Conservation (phyloP, 2,797 vertebrate species). For the Pseudomugil gertrudae region DNA sequence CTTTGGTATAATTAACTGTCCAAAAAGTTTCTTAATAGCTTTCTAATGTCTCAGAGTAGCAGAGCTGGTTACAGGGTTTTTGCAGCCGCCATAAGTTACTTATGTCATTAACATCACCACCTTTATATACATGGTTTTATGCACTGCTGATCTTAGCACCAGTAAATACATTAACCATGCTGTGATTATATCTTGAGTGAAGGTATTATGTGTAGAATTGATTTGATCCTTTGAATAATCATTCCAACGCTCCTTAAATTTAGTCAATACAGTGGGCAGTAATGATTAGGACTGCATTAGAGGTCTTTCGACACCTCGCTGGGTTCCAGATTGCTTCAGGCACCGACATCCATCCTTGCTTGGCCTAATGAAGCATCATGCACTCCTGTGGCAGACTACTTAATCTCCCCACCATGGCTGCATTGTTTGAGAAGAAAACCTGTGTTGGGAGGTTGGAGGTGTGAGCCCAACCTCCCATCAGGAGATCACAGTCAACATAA, state of each 20-base stretch:
- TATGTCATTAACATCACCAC: conserved; percentile 48
- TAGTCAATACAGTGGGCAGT: conserved; percentile 71
- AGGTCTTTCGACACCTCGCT: conserved; percentile 58
- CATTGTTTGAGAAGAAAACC: conserved; percentile 56
- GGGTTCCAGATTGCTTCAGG: conserved; percentile 64
- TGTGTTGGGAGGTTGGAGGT: conserved; percentile 56
- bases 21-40: conserved; percentile 25
- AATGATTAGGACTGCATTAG: conserved; percentile 70
- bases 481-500: conserved; percentile 49
- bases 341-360: conserved; percentile 67
- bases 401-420: conserved; percentile 64
- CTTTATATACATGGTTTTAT: conserved; percentile 43
- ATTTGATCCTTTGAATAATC: conserved; percentile 73
- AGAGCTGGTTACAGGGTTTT: conserved; percentile 26
- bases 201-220: conserved; percentile 68
- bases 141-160: conserved; percentile 48
- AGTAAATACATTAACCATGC: conserved; percentile 60
- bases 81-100: conserved; percentile 40
- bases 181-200: conserved; percentile 65
- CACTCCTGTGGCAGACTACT: conserved; percentile 70
- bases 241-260: conserved; percentile 63
- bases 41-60: conserved; percentile 20
- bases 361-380: conserved; percentile 75
- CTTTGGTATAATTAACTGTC: conserved; percentile 39
- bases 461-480: conserved; percentile 60